Percentiles rank a stretch among this genome's conserved stretches.
Conservation (phyloP, 2,113 vertebrate species). For the Phalacrocorax brasilianus region DNA sequence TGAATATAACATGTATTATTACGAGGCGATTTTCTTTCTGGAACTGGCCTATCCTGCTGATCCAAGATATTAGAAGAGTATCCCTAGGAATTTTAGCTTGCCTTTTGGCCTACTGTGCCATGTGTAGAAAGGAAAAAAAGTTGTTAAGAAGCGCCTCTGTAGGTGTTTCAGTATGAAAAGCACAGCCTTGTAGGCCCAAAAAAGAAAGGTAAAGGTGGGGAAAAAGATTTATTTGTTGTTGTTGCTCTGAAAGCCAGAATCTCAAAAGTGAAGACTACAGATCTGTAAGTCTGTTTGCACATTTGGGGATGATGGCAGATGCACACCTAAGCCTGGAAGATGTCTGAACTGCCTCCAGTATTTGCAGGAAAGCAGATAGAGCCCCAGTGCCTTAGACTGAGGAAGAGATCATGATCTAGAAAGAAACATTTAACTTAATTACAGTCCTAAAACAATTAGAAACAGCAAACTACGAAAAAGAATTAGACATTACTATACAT, state of each 20-base stretch:
- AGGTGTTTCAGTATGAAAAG: conserved; percentile 3
- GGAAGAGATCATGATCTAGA: conserved; percentile 41
- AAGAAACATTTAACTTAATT: conserved; percentile 51
- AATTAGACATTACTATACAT: conserved; percentile 43
- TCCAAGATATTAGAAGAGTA: not conserved
- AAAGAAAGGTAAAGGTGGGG: not conserved
- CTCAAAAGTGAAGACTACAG: not conserved
- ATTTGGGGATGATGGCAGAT: not conserved
- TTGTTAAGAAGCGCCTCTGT: not conserved
- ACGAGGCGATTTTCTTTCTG: not conserved
- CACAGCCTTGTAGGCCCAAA: not conserved
- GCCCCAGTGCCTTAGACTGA: not conserved
- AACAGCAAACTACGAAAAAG: conserved; percentile 28
- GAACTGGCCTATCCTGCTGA: not conserved
- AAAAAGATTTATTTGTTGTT: conserved; percentile 10
- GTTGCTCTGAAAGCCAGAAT: conserved; percentile 11
- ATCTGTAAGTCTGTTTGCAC: not conserved
- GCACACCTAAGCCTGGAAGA: not conserved
- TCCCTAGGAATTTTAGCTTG: not conserved
- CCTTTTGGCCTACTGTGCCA: conserved; percentile 10
- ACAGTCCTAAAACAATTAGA: conserved; percentile 48
- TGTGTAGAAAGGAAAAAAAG: not conserved
- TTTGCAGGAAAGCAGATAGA: conserved; percentile 1
- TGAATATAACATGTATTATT: conserved; percentile 24
- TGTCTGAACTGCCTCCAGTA: conserved; percentile 13